These are phyloP conservation scores for Tor tambroides DNA, from an alignment of 2,113 vertebrate species.

Conservation along the genomic window DNA sequence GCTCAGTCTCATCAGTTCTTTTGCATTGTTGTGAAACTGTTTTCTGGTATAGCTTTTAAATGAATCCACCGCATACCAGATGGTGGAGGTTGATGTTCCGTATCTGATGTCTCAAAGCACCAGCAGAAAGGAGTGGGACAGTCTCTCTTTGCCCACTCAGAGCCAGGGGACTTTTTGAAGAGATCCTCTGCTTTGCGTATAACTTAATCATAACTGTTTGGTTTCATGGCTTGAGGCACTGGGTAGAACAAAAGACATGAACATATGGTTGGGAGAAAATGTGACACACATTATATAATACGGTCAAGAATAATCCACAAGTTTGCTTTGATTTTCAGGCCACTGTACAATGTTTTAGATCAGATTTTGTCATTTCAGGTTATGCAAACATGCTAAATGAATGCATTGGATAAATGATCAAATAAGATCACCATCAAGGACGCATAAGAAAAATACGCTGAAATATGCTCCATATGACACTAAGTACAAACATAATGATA, in stretches of 20 bases:
- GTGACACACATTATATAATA: not conserved
- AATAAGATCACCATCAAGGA: not conserved
- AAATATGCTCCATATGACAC: too few relatives aligned
- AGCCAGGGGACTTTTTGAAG: not conserved
- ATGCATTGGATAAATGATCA: not conserved
- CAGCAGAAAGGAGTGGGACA: not conserved
- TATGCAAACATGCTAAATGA: not conserved
- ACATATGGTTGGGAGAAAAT: slow-evolving; percentile 1
- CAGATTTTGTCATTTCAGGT: not conserved
- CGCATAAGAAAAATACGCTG: not conserved
- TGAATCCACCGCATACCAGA: slow-evolving; percentile 5
- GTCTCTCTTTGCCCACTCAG: not conserved
- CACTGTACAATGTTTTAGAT: not conserved
- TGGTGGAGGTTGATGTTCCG: slow-evolving; percentile 9
- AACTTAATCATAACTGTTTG: not conserved
- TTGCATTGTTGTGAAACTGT: slow-evolving; percentile 1
- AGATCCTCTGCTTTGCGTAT: not conserved
- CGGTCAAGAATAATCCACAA: not conserved
- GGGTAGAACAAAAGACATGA: not conserved
- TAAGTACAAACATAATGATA: not conserved
- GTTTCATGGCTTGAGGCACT: not conserved
- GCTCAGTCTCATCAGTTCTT: slow-evolving; percentile 6
- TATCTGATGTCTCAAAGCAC: slow-evolving; percentile 25
- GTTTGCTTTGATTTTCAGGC: slow-evolving; percentile 5
- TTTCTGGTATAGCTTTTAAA: slow-evolving; percentile 24